A percentile compares a stretch with the other conserved stretches of the same genome.
Conservation (phyloP, 2,113 vertebrate species). For the Ceyx margarethae region DNA sequence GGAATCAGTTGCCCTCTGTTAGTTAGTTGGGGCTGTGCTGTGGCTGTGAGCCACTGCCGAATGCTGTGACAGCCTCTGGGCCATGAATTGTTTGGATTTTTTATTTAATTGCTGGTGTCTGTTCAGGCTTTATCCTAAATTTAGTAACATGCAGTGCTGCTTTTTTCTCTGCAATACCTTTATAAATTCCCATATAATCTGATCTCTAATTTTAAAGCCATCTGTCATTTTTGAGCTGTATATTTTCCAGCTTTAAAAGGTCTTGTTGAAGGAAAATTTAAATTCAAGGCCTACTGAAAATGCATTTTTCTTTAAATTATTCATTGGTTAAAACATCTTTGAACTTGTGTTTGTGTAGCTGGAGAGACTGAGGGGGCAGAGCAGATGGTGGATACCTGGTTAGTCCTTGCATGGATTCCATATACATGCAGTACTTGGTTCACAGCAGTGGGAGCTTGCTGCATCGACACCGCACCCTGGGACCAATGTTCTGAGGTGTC, state of each 20-base stretch:
- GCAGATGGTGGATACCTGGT: not conserved
- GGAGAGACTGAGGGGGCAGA: not conserved
- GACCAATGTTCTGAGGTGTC: not conserved
- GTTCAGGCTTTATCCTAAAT: conserved; percentile 38
- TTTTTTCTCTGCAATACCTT: conserved; percentile 52
- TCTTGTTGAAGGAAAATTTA: conserved; percentile 39
- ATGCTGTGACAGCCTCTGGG: not conserved
- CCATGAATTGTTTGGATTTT: conserved; percentile 5
- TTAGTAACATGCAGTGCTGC: conserved; percentile 21
- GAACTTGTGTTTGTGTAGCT: conserved; percentile 45
- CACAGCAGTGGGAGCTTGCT: not conserved
- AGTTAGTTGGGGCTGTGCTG: not conserved
- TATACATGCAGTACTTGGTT: not conserved
- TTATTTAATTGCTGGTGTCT: conserved; percentile 50
- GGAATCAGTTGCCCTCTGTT: not conserved
- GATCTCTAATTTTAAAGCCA: conserved; percentile 52
- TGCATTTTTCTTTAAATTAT: conserved; percentile 59
- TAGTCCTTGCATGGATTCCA: not conserved
- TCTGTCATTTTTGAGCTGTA: conserved; percentile 41
- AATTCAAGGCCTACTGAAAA: conserved; percentile 52
- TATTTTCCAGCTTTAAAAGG: conserved; percentile 36
- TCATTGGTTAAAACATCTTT: conserved; percentile 40
- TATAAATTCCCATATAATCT: conserved; percentile 45
- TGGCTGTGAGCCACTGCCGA: not conserved
- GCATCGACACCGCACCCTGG: not conserved